These are phyloP conservation scores for Philonicus albiceps DNA, from an alignment of 2,888 invertebrate species.

Conservation along the genomic window DNA sequence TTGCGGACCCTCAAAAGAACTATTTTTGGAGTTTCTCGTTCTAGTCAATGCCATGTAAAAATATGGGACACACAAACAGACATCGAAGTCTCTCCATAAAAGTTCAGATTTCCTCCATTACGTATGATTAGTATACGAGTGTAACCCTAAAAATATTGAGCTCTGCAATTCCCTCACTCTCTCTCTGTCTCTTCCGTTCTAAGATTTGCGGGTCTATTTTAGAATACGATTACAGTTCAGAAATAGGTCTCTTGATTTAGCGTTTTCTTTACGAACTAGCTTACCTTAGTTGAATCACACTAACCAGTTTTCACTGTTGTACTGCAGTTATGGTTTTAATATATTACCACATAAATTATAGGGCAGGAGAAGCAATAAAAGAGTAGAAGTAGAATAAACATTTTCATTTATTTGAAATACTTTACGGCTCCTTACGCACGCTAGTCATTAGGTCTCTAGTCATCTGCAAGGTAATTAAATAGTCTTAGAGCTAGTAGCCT, in stretches of 20 bases:
- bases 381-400: slow-evolving; percentile 3
- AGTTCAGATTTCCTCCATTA: too few relatives aligned
- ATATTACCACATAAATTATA: background rate
- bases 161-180: too few relatives aligned
- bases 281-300: background rate
- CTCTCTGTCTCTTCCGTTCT: too few relatives aligned
- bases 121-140: too few relatives aligned
- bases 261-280: background rate
- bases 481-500: slow-evolving; percentile 34
- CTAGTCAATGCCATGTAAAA: too few relatives aligned
- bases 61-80: too few relatives aligned
- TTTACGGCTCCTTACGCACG: slow-evolving; percentile 2
- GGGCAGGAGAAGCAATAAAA: background rate
- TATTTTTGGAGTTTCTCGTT: too few relatives aligned
- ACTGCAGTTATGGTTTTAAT: background rate
- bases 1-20: too few relatives aligned
- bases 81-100: too few relatives aligned
- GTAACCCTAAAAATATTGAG: too few relatives aligned
- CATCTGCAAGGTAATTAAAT: slow-evolving; percentile 26
- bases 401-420: slow-evolving; percentile 28
- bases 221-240: too few relatives aligned
- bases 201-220: too few relatives aligned
- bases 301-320: background rate
- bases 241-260: background rate
- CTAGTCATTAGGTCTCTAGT: slow-evolving; percentile 1